Evolutionary conservation across 2,888 invertebrate species (phyloP).

Genomic region (Spodoptera littoralis): DNA sequence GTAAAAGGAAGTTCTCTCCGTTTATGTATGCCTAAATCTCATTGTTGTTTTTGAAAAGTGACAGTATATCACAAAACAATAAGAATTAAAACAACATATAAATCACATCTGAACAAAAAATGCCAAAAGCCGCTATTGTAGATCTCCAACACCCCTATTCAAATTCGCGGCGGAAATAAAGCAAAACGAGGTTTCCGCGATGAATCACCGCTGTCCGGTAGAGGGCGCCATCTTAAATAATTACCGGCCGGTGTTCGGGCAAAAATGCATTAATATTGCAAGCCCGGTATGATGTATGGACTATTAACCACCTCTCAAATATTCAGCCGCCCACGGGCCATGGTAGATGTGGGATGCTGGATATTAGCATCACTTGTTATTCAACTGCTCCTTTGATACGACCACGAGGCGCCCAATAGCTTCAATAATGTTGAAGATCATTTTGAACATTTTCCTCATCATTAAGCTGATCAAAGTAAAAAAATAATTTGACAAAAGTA

Average conservation of each 20-base stretch:
- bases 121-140: constrained; percentile 11
- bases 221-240: constrained; percentile 58
- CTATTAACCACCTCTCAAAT: constrained; percentile 31
- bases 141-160: constrained; percentile 14
- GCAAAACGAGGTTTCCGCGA: constrained; percentile 40
- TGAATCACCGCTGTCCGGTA: constrained; percentile 50
- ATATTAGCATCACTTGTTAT: constrained; percentile 1
- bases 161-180: constrained; percentile 34
- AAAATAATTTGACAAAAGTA: no score
- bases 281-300: constrained; percentile 36
- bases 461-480: no score
- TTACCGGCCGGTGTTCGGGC: constrained; percentile 42
- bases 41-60: neutral
- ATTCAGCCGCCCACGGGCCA: constrained; percentile 22
- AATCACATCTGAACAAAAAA: constrained; percentile 15
- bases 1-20: no score
- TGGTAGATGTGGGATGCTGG: constrained; percentile 10
- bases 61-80: neutral
- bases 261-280: constrained; percentile 61
- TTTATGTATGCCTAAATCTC: no score
- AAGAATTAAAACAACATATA: constrained; percentile 2
- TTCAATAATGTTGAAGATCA: no score
- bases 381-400: no score
- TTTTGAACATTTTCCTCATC: no score
- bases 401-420: no score